Evolutionary conservation across 2,797 vertebrate genomes (phyloP), one percentile per base, ranked within the genome.

Genomic region (Mormyrops attenuatus): DNA sequence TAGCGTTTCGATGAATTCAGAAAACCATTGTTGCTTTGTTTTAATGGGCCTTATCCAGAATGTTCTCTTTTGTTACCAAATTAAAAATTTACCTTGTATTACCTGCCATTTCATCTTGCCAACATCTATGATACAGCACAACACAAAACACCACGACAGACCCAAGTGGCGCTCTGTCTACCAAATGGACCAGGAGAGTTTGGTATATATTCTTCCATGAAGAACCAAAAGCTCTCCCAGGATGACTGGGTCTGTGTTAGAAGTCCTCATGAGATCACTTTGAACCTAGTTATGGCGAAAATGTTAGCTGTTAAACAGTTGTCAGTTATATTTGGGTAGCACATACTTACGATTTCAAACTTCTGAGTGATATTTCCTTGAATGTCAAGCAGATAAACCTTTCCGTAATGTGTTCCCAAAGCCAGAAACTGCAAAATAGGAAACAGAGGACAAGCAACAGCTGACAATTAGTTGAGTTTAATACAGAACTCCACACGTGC

Each of bases 281-380:
- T 41, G 20, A 9, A 80, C 15, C 15, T n/a, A 41, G 38, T 80
- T 80, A 44, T 44, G 15, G 41, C 44, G 41, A 80, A 44, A 44
- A 80, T 9, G 7, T 80, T 80, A 80, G 41, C 38, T 80, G 41
- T 44, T 41, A 77, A 41, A 77, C 73, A 41, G 73, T 44, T 44
- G 34, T 44, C 5, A 44, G 38, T 20, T 41, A 17, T 41, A 80
- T 80, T 20, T 80, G 38, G 20, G 34, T 44, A 44, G 41, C 7
- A n/a, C 38, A 44, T 96, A 99, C 98, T 99, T 96, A 99, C 99
- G 93, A 99, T 97, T 92, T 99, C 98, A 95, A 98, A 99, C 95
- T 97, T 99, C 94, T 99, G 98, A 26, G 98, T 99, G 92, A 98
- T 95, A 92, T 99, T 99, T 93, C 99, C 99, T 92, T 99, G 98